Percentiles rank a stretch among this genome's conserved stretches.
Conservation (phyloP, 2,797 vertebrate species). For the Scolopax bukidnonensis region DNA sequence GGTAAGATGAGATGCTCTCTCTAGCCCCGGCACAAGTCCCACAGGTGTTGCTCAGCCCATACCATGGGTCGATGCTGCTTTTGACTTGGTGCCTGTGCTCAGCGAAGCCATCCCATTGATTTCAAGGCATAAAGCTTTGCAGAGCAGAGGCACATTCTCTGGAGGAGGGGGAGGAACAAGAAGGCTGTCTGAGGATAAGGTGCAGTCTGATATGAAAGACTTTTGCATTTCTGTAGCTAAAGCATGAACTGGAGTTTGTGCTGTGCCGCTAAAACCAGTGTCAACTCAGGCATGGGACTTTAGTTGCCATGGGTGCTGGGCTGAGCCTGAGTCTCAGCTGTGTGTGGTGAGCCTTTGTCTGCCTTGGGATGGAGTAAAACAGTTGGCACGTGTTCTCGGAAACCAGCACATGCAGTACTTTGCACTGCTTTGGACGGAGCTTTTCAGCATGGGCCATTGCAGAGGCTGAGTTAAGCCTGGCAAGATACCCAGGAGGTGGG, state of each 20-base stretch:
- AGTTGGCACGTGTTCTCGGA: neutral
- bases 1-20: neutral
- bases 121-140: neutral
- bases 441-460: neutral
- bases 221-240: neutral
- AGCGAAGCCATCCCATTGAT: neutral
- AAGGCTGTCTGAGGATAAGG: neutral
- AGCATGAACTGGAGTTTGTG: neutral
- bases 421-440: neutral
- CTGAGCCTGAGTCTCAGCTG: neutral
- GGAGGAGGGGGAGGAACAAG: neutral
- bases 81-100: neutral
- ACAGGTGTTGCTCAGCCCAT: neutral
- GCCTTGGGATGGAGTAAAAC: neutral
- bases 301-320: neutral
- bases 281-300: neutral
- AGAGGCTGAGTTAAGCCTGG: conserved; percentile 7
- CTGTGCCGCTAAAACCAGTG: neutral
- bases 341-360: neutral
- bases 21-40: neutral
- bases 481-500: neutral
- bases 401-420: neutral
- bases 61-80: neutral
- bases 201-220: neutral
- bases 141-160: neutral